Evolutionary conservation across 2,888 invertebrate genomes (phyloP), one percentile per base, ranked within the genome.

Genomic region (Lingula anatina): DNA sequence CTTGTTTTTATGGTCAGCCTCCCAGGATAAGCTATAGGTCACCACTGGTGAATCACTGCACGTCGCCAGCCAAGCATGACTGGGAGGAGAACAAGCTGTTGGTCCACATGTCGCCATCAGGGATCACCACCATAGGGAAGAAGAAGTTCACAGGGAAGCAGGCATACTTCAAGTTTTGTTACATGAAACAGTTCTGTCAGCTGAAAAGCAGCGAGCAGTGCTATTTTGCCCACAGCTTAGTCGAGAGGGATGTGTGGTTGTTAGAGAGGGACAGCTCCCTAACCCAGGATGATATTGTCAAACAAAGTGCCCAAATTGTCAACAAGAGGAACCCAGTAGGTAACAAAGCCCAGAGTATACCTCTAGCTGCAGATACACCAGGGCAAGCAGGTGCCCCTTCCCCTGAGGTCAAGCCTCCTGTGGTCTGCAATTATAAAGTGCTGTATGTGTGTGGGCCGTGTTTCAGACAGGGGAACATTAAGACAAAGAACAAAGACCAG

Each of bases 171-270:
- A 62, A 64, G 43, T 61, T 71, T 44, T 73, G 73, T 49, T 62
- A 62, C 40, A 58, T 53, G 50, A 56, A 64, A 37, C 62, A 66
- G 41, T 71, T 57, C 49, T 72, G 71, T 50, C 44, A 50, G 3
- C 55, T 54, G 15, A 47, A 56, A 26, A 44, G 62, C 5, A 56
- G 54, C 40, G 61, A 56, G 2, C 57, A 57, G 12, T 71, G 71
- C 51, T 44, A 56, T 12, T 66, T 65, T 59, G 70, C 70, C 2
- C 70, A 73, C 55, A 68, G 71, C 47, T 36, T 62, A 44, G 60
- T 72, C 5, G 73, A 73, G 50, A 55, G 68, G 20, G 71, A 70
- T 50, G 61, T 72, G 2, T 73, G 73, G 73, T 64, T 68, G 62
- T 31, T 70, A 38, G 71, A 71, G 49, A 53, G 71, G 25, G 72